Evolutionary conservation across 2,113 vertebrate species (phyloP).

Genomic region (Otis tarda): DNA sequence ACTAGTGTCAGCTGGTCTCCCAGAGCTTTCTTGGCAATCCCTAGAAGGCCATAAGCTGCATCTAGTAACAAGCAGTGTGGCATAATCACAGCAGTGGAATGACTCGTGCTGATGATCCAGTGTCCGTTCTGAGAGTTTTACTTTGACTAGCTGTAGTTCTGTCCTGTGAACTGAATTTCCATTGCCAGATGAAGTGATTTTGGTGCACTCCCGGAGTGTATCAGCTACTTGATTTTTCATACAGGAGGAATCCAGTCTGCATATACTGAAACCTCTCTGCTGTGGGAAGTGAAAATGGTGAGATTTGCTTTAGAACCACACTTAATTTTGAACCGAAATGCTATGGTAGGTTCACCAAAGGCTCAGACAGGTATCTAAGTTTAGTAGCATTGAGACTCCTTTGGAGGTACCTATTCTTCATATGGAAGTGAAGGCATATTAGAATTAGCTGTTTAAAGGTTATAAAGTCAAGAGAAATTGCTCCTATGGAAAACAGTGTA

Average conservation of each 20-base stretch:
- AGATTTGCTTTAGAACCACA: not conserved
- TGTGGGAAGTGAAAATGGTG: not conserved
- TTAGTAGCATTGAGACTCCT: not conserved
- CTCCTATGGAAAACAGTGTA: not conserved
- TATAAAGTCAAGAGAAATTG: not conserved
- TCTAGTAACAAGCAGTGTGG: not conserved
- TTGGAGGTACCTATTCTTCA: not conserved
- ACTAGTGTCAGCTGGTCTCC: not conserved
- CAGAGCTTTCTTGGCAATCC: not conserved
- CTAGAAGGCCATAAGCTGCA: not conserved
- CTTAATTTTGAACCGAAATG: not conserved
- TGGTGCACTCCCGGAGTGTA: not conserved
- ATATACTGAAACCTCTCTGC: not conserved
- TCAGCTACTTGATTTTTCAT: not conserved
- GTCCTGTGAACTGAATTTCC: not conserved
- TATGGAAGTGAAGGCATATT: rapidly evolving
- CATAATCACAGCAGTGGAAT: not conserved
- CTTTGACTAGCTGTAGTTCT: not conserved
- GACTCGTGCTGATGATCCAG: not conserved
- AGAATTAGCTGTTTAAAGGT: not conserved
- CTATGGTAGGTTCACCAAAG: not conserved
- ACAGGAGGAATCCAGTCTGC: not conserved
- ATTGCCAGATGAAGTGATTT: not conserved
- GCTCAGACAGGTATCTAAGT: not conserved
- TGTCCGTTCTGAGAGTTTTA: not conserved